A percentile compares a stretch with the other conserved stretches of the same genome.
phyloP scores from a whole-genome alignment of 2,797 vertebrate species.

The Macropus fuliginosus region DNA sequence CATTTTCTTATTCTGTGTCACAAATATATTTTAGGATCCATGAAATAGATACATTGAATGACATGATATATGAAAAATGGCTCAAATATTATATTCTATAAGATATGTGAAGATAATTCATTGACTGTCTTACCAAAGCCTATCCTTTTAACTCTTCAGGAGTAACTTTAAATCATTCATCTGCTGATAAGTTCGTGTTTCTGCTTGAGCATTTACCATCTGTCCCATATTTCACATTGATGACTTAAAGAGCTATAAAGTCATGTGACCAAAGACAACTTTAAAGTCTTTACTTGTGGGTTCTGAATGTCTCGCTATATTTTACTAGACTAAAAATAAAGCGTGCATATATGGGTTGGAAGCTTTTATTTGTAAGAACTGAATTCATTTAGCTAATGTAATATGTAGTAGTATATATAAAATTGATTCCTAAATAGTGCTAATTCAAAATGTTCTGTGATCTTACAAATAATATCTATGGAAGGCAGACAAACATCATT shows the following conservation, averaged over 20 bases:
- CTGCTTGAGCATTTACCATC: not conserved
- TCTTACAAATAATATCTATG: not conserved
- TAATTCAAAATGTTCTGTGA: constrained; percentile 55
- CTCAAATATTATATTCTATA: not conserved
- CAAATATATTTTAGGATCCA: not conserved
- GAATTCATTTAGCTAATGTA: constrained; percentile 36
- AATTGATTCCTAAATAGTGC: constrained; percentile 22
- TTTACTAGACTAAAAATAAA: constrained; percentile 40
- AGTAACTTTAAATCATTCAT: not conserved
- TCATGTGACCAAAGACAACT: constrained; percentile 23
- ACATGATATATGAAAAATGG: not conserved
- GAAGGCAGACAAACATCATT: constrained; percentile 47
- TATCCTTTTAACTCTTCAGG: not conserved
- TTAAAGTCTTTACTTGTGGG: not conserved
- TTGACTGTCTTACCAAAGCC: not conserved
- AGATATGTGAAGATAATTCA: not conserved
- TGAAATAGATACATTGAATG: not conserved
- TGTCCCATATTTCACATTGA: not conserved
- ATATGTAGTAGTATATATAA: constrained; percentile 22
- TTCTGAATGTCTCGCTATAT: not conserved
- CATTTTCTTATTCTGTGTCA: not conserved
- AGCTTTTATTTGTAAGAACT: constrained; percentile 44
- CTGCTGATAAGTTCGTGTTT: not conserved
- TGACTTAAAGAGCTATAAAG: not conserved
- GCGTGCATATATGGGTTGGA: not conserved